Conservation (phyloP, 2,113 vertebrate species). For the Apodemus speciosus region DNA sequence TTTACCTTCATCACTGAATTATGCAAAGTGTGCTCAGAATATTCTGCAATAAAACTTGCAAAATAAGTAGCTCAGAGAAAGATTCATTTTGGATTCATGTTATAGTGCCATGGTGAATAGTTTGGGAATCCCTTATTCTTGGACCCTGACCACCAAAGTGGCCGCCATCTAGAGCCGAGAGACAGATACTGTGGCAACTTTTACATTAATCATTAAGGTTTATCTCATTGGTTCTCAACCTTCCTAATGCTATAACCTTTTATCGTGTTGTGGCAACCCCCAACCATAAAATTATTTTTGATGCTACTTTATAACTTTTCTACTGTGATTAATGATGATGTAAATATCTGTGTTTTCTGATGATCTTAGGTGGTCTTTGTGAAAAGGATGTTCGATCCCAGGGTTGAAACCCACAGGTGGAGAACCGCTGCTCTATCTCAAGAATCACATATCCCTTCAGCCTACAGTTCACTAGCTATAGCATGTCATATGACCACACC, state of each 20-base stretch:
- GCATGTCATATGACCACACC: not conserved
- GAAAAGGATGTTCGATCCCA: not conserved
- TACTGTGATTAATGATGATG: not conserved
- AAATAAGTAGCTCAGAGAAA: constrained; percentile 35
- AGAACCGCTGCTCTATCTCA: not conserved
- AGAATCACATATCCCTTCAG: not conserved
- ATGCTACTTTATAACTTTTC: not conserved
- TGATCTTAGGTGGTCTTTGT: not conserved
- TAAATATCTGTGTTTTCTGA: not conserved
- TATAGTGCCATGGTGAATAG: not conserved
- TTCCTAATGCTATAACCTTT: not conserved
- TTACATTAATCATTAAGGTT: not conserved
- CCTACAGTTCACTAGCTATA: not conserved
- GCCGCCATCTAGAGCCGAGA: not conserved
- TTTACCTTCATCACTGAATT: constrained; percentile 43
- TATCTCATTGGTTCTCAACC: not conserved
- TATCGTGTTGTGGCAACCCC: not conserved
- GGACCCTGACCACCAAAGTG: not conserved
- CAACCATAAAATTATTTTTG: not conserved
- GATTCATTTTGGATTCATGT: constrained; percentile 1
- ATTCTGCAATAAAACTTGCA: not conserved
- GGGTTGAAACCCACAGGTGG: not conserved
- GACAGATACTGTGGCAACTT: not conserved
- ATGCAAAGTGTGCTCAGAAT: not conserved
- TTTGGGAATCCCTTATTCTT: not conserved